A percentile compares a stretch with the other conserved stretches of the same genome.
phyloP scores from a whole-genome alignment of 2,888 invertebrate species.

The Eupithecia abbreviata region DNA sequence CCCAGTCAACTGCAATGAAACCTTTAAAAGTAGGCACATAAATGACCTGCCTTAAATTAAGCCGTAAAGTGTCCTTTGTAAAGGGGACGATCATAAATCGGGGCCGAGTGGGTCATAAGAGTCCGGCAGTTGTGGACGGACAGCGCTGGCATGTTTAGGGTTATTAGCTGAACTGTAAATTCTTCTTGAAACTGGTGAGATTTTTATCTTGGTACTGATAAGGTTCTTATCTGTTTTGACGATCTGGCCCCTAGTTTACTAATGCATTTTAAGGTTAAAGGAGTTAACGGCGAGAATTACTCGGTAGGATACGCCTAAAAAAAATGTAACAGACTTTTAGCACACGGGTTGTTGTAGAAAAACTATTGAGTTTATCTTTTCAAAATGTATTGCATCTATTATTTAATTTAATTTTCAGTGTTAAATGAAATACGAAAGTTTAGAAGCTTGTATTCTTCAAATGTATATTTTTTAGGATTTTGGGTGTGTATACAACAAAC shows the following conservation, averaged over 20 bases:
- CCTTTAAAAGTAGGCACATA: slow-evolving; percentile 43
- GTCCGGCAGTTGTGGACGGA: slow-evolving; percentile 61
- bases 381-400: too few species aligned
- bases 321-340: too few species aligned
- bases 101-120: slow-evolving; percentile 71
- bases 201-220: slow-evolving; percentile 63
- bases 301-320: too few species aligned
- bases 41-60: slow-evolving; percentile 72
- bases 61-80: slow-evolving; percentile 74
- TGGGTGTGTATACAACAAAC: too few species aligned
- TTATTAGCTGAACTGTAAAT: slow-evolving; percentile 77
- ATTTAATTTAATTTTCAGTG: too few species aligned
- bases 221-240: slow-evolving; percentile 1
- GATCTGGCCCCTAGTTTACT: not conserved
- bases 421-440: too few species aligned
- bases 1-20: not conserved
- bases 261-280: not conserved
- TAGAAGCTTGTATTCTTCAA: too few species aligned
- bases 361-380: too few species aligned
- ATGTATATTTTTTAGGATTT: too few species aligned
- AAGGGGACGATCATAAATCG: slow-evolving; percentile 75
- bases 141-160: slow-evolving; percentile 74
- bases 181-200: slow-evolving; percentile 68
- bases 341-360: too few species aligned
- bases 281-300: too few species aligned